Conservation (phyloP, 2,797 vertebrate species). For the Ptychobarbus kaznakovi region DNA sequence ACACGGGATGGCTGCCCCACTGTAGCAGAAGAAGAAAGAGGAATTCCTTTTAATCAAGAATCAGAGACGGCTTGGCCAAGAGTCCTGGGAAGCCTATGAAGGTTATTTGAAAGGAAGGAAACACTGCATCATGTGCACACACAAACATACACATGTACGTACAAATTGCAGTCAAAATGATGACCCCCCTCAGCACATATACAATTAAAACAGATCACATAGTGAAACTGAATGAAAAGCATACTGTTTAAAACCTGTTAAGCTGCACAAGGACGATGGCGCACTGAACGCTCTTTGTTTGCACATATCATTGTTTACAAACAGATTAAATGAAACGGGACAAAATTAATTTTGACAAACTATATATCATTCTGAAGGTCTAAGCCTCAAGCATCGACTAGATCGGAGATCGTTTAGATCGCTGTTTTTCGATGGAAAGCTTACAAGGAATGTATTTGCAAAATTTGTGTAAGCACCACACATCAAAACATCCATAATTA, state of each 20-base stretch:
- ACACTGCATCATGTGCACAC: background rate
- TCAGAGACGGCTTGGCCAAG: conserved; percentile 22
- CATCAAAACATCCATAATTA: too few species aligned
- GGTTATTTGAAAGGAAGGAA: conserved; percentile 39
- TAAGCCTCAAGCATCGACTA: too few species aligned
- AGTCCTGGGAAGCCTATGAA: conserved; percentile 21
- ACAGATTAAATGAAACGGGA: too few species aligned
- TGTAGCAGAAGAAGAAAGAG: conserved; percentile 47
- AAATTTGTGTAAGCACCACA: too few species aligned
- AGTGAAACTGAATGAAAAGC: background rate
- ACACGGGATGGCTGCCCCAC: conserved; percentile 28
- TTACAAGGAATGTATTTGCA: too few species aligned
- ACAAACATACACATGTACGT: background rate
- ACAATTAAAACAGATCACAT: background rate
- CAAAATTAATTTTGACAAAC: too few species aligned
- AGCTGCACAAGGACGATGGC: too few species aligned
- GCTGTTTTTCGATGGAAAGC: too few species aligned
- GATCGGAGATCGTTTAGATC: too few species aligned
- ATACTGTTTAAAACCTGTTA: background rate
- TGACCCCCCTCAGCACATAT: background rate
- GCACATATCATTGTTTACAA: too few species aligned
- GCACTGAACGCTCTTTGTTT: too few species aligned
- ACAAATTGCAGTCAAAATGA: background rate
- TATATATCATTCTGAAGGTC: too few species aligned
- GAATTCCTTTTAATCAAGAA: conserved; percentile 47